Evolutionary conservation across 64 coral and sea anemone species (phyloP), one percentile per base, ranked within the genome.

Genomic region (Montipora efflorescens): DNA sequence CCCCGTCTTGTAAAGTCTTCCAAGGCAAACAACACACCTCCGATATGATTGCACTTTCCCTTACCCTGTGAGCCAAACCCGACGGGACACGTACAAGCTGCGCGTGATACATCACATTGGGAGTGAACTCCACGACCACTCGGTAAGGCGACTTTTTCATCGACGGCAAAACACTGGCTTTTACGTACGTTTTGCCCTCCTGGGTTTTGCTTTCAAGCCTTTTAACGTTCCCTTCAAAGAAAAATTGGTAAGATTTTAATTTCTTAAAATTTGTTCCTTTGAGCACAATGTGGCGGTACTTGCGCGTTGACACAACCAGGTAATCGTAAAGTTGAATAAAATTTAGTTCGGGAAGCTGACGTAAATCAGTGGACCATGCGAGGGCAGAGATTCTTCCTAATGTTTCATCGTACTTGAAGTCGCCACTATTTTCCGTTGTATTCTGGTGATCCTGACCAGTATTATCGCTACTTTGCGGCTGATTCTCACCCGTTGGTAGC

Each of bases 301-400:
- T 73, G 70, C 70, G 70, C 70, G 70, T 73, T 73, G 70, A 73
- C 70, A 73, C 70, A 73, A 73, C 70, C 70, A 73, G 70, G 70
- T 73, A 73, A 73, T 73, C 19, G 70, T 73, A 25, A 73, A 73
- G 70, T 8, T 43, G 70, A 73, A 73, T 73, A 73, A 73, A 73
- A 73, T 73, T 73, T 73, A 73, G 70, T 73, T 73, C 19, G n/a
- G 70, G 70, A 73, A 73, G 22, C 70, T 73, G 70, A 73, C 70
- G 70, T 73, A 73, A n/a, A 73, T 73, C 70, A 73, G n/a, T 73
- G 70, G n/a, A 73, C 70, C 70, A 73, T 73, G 23, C 70, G 70
- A 73, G 67, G 18, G 70, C 70, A 73, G 70, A 73, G 70, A 73
- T 73, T 73, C 4, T 23, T 73, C 70, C 43, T 28, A 73, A 73